A percentile compares a stretch with the other conserved stretches of the same genome.
phyloP scores from a whole-genome alignment of 2,113 vertebrate genomes.

The Tricholaema leucomelas region DNA sequence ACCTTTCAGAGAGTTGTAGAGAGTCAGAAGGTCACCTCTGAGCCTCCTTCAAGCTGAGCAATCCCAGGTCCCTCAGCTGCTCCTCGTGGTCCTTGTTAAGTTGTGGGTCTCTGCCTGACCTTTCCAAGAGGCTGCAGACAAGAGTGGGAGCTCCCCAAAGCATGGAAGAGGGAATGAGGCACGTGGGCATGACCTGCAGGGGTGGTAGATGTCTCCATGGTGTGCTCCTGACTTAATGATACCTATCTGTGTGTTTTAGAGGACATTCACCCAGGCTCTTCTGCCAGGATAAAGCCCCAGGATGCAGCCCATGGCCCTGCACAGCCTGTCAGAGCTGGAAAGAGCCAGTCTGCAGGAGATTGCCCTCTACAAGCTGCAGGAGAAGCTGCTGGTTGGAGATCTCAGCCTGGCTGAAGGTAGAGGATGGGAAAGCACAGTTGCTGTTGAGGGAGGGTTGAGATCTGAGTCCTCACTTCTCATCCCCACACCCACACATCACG shows the following conservation, averaged over 20 bases:
- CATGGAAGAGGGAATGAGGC: background rate
- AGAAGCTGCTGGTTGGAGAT: background rate
- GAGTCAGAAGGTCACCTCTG: no score
- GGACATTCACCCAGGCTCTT: background rate
- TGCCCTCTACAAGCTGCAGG: constrained; percentile 7
- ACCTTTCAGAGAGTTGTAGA: no score
- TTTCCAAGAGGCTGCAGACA: background rate
- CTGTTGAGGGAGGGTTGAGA: background rate
- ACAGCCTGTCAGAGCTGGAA: constrained; percentile 55
- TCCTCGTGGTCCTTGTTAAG: no score
- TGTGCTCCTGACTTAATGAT: background rate
- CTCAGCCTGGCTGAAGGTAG: constrained; percentile 30
- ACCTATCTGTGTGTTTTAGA: background rate
- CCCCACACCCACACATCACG: rapidly evolving
- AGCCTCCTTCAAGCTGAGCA: no score
- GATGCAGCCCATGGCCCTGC: constrained; percentile 49
- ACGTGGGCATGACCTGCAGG: background rate
- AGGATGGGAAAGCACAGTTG: background rate
- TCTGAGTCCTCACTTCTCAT: rapidly evolving
- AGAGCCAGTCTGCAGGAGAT: constrained; percentile 45
- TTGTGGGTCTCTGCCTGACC: background rate
- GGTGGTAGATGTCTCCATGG: rapidly evolving
- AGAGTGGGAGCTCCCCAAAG: no score
- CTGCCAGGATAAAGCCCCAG: background rate
- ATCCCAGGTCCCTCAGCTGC: no score